Percentiles rank a stretch among this genome's conserved stretches.
phyloP scores from a whole-genome alignment of 2,797 vertebrate species.

The Macropus fuliginosus region DNA sequence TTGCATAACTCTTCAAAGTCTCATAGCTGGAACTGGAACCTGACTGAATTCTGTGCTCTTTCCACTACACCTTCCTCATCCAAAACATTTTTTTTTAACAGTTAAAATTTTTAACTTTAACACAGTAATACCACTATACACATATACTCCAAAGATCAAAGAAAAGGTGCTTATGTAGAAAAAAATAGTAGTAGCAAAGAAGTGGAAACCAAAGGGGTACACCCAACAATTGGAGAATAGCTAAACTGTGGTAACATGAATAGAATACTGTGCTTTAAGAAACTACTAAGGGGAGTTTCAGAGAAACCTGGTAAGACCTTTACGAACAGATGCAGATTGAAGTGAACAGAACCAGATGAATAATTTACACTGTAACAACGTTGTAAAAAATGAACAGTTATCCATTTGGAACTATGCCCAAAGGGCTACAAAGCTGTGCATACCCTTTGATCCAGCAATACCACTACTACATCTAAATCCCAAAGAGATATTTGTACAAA shows the following conservation, averaged over 20 bases:
- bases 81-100: neutral
- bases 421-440: neutral
- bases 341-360: neutral
- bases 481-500: neutral
- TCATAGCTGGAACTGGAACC: neutral
- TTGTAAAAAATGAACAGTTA: neutral
- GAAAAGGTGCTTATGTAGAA: neutral
- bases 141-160: neutral
- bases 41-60: neutral
- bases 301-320: neutral
- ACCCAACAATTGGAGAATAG: neutral
- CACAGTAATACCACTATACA: neutral
- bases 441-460: neutral
- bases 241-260: neutral
- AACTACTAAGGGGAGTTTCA: neutral
- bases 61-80: neutral
- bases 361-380: neutral
- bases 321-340: neutral
- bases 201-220: neutral
- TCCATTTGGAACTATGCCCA: neutral
- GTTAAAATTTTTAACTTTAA: neutral
- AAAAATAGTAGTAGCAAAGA: neutral
- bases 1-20: neutral
- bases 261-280: neutral
- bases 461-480: neutral